A percentile compares a stretch with the other conserved stretches of the same genome.
Conservation (phyloP, 2,113 vertebrate genomes). For the Lampris megalopsis region DNA sequence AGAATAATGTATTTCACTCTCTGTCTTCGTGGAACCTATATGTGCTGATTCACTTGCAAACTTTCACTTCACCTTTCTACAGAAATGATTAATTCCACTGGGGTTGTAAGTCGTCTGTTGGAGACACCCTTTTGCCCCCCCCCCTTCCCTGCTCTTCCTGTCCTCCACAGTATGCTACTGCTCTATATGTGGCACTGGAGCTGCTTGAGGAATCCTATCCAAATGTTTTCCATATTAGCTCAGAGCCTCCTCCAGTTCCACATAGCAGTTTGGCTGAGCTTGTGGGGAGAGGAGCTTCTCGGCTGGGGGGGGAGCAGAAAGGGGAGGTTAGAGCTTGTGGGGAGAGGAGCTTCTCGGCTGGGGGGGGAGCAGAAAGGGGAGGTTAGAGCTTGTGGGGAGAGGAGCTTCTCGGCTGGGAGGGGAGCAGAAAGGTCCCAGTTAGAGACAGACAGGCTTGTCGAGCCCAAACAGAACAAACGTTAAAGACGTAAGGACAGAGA, state of each 20-base stretch:
- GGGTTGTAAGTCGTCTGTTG: constrained; percentile 83
- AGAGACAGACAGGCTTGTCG: constrained; percentile 52
- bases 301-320: constrained; percentile 58
- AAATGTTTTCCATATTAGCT: constrained; percentile 99
- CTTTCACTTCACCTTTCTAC: constrained; percentile 39
- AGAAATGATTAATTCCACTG: constrained; percentile 24
- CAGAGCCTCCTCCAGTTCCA: constrained; percentile 87
- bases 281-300: constrained; percentile 69
- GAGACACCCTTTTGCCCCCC: constrained; percentile 85
- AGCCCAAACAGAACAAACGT: constrained; percentile 54
- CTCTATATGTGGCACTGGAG: constrained; percentile 89
- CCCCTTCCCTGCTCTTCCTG: constrained; percentile 55
- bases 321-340: constrained; percentile 60
- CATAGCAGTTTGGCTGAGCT: constrained; percentile 80
- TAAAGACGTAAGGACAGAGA: constrained; percentile 55
- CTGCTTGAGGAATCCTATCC: constrained; percentile 83
- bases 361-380: constrained; percentile 40
- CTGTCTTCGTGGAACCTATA: constrained; percentile 62
- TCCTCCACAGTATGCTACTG: constrained; percentile 66
- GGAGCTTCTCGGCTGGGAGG: not conserved
- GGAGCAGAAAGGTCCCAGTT: constrained; percentile 6
- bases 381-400: not conserved
- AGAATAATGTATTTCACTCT: constrained; percentile 57
- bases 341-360: constrained; percentile 66
- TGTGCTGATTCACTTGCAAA: constrained; percentile 36